These are phyloP conservation scores for Mythimna loreyi DNA, from an alignment of 2,888 invertebrate genomes.

Conservation along the genomic window DNA sequence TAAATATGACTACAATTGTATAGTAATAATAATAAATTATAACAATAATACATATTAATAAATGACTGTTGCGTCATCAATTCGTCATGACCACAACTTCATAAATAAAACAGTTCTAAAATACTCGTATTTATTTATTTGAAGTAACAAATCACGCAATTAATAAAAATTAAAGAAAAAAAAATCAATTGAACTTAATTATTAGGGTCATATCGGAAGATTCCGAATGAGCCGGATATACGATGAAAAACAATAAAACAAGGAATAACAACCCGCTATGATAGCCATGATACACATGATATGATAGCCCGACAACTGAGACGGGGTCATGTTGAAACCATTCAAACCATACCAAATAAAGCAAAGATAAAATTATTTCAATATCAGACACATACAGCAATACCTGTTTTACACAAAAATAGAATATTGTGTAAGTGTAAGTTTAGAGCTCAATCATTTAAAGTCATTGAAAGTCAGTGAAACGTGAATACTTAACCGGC, in stretches of 20 bases:
- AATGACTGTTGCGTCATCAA: conserved; percentile 10
- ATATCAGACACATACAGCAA: neutral
- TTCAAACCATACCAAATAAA: neutral
- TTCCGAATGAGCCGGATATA: conserved; percentile 37
- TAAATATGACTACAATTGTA: no score
- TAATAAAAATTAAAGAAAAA: neutral
- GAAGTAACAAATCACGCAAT: no score
- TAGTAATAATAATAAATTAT: neutral
- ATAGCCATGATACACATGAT: no score
- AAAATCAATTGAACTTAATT: neutral
- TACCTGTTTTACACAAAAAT: neutral
- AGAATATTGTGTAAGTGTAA: conserved; percentile 1
- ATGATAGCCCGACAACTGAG: conserved; percentile 20
- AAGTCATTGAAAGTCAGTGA: conserved; percentile 11
- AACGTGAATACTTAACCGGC: conserved; percentile 17
- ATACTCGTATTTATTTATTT: conserved; percentile 2
- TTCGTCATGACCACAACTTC: neutral
- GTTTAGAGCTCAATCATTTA: neutral
- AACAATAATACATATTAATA: neutral
- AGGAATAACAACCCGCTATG: conserved; percentile 11
- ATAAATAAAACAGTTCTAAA: neutral
- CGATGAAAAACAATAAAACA: conserved; percentile 7
- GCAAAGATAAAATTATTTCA: neutral
- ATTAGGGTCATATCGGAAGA: neutral
- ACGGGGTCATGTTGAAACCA: conserved; percentile 35